Evolutionary conservation across 2,888 invertebrate species (phyloP).

Genomic region (Adelognathus sp.): DNA sequence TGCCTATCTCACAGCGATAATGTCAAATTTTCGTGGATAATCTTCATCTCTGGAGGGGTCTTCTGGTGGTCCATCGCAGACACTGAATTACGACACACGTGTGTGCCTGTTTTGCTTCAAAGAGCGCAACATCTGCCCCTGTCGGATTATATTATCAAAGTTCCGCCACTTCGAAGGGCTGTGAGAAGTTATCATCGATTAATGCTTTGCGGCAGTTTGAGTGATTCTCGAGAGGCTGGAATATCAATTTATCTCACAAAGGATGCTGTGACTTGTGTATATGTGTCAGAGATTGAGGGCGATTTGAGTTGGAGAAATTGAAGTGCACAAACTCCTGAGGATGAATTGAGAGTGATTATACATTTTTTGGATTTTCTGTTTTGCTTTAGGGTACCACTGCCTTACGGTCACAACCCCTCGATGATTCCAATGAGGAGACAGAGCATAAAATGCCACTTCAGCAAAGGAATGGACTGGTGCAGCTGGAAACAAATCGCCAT

Average conservation of each 20-base stretch:
- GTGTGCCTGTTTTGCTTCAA: constrained; percentile 33
- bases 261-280: not conserved
- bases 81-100: constrained; percentile 35
- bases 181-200: constrained; percentile 52
- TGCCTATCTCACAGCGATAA: constrained; percentile 28
- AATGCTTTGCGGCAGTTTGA: not conserved
- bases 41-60: not conserved
- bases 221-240: constrained; percentile 20
- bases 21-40: constrained; percentile 29
- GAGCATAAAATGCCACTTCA: constrained; percentile 91
- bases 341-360: no score
- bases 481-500: constrained; percentile 97
- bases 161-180: no score
- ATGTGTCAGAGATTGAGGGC: not conserved
- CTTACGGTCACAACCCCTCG: constrained; percentile 79
- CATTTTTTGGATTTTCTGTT: no score
- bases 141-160: constrained; percentile 54
- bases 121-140: constrained; percentile 60
- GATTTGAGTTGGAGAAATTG: no score
- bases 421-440: constrained; percentile 80
- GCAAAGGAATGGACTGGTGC: constrained; percentile 93
- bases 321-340: no score
- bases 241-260: constrained; percentile 27
- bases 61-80: constrained; percentile 13
- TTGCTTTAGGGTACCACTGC: constrained; percentile 75